Percentiles rank a stretch among this genome's conserved stretches.
phyloP scores from a whole-genome alignment of 1,140 invertebrate species.

The Samia ricini region DNA sequence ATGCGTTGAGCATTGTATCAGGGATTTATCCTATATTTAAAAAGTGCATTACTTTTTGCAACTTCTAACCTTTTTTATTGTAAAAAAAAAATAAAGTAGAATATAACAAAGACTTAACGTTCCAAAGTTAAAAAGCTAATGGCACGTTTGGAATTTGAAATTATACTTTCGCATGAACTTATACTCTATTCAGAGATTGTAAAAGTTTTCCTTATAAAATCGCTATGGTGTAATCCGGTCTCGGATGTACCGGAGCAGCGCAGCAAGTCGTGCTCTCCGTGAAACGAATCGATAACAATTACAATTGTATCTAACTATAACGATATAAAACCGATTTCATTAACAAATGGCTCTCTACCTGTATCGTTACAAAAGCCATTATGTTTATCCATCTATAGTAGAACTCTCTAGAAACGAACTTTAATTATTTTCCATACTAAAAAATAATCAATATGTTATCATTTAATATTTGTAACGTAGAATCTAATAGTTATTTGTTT shows the following conservation, averaged over 20 bases:
- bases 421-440: background rate
- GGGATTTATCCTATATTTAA: background rate
- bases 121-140: background rate
- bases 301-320: slow-evolving; percentile 4
- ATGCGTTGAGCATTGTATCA: background rate
- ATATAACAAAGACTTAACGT: background rate
- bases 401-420: background rate
- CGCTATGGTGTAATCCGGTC: background rate
- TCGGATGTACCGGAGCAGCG: background rate
- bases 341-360: background rate
- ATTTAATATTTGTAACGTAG: background rate
- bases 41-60: background rate
- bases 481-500: background rate
- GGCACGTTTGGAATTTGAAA: background rate
- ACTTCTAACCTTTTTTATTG: background rate
- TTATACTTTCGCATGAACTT: background rate
- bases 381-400: background rate
- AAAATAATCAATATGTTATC: background rate
- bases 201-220: background rate
- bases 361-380: slow-evolving; percentile 4
- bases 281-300: slow-evolving; percentile 7
- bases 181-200: background rate
- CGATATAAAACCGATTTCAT: slow-evolving; percentile 3
- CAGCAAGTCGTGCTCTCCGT: slow-evolving; percentile 2
- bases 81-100: background rate